These are phyloP conservation scores for Clarias fuscus DNA, from an alignment of 2,797 vertebrate species.

Conservation along the genomic window DNA sequence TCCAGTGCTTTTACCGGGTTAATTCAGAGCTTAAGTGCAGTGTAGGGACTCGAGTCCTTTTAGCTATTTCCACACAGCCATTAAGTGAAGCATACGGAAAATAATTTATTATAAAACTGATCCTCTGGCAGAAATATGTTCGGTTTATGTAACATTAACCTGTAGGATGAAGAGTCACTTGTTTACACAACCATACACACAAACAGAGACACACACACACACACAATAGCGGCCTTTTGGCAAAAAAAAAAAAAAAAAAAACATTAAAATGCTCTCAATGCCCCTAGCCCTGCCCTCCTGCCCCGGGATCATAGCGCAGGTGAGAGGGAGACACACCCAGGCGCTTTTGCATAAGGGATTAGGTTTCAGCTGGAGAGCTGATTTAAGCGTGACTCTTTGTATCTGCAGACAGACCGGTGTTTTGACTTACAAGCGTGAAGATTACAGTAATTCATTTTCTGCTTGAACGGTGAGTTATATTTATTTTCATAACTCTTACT, in stretches of 20 bases:
- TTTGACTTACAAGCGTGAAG: background rate
- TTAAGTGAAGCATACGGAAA: background rate
- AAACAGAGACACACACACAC: constrained; percentile 17
- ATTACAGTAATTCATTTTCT: background rate
- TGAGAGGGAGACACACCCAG: constrained; percentile 43
- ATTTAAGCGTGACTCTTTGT: background rate
- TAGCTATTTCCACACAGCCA: background rate
- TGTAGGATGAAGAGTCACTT: background rate
- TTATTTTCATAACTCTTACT: background rate
- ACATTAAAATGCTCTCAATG: background rate
- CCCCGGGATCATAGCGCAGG: constrained; percentile 9
- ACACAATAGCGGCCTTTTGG: constrained; percentile 5
- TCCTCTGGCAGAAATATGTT: background rate
- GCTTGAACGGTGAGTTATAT: constrained; percentile 24
- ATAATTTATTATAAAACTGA: background rate
- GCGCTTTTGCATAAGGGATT: background rate
- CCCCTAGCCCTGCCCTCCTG: background rate
- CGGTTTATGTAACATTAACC: background rate
- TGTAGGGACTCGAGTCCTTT: constrained; percentile 12
- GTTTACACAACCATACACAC: constrained; percentile 1
- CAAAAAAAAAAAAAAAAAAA: background rate
- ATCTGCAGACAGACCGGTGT: background rate
- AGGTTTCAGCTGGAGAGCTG: background rate
- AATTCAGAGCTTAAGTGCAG: constrained; percentile 27
- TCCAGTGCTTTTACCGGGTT: constrained; percentile 29